Base-by-base conservation (phyloP, 2,888 invertebrate species). In the Eumerus sabulonum region DNA sequence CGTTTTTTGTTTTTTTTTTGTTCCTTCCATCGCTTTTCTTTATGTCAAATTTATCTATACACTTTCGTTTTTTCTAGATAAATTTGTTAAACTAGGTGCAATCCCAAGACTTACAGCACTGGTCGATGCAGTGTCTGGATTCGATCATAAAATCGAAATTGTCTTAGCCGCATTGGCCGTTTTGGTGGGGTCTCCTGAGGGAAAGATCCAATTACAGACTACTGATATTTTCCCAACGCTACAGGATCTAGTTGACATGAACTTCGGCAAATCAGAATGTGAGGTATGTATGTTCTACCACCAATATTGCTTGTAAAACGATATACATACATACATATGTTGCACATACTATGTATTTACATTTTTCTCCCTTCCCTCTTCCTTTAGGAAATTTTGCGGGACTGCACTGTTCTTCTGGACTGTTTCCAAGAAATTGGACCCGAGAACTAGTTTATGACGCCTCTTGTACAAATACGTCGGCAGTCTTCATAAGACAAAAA, bases 91-190 rank as follows among this genome's bases (percentile, higher is more conserved):
- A 19, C 59, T 83, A 2, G 82, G 82, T 1, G 83, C 82, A 1
- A 64, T 85, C 9, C 60, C 74, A 1, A 81, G 48, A 12, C 71
- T 86, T 1, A 48, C 79, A 0, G 62, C 62, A n/a, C 68, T 63
- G 42, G 40, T 86, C 9, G 68, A 81, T 1, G 16, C 57, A 12
- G 76, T 82, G 9, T 13, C 17, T 18, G 83, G 81, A 0, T 86
- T 83, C 73, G 82, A 83, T 59, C 18, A 64, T 0, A 82, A 82
- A 40, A 51, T 82, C 3, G 86, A 86, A 64, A 82, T 82, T 14
- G 44, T 83, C 5, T 67, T 86, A n/a, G 71, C 71, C 14, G 84
- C 85, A 0, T 62, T 86, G 5, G 64, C 68, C 14, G 67, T 74
- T 9, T 72, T 86, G 7, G 66, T 81, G 4, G 56, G 82, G 53